Evolutionary conservation across 2,113 vertebrate genomes (phyloP).

Genomic region (Proterorhinus semilunaris): DNA sequence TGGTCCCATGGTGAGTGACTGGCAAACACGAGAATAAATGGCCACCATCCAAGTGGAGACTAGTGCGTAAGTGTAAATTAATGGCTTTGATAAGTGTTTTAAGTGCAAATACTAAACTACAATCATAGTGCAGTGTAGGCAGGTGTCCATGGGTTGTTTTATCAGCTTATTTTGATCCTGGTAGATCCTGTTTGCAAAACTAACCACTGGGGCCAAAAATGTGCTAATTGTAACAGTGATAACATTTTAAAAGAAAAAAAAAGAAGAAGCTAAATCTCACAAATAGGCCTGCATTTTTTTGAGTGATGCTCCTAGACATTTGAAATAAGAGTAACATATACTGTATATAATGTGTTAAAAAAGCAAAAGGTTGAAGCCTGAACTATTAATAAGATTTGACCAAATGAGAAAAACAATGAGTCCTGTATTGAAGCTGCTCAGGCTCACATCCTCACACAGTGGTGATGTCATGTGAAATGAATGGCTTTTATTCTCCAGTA

Average conservation of each 20-base stretch:
- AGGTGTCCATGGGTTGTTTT: constrained; percentile 20
- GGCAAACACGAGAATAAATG: constrained; percentile 55
- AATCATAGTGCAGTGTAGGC: constrained; percentile 21
- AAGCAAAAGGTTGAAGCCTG: constrained; percentile 32
- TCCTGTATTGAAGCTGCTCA: constrained; percentile 55
- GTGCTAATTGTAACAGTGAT: constrained; percentile 39
- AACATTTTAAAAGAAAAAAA: constrained; percentile 47
- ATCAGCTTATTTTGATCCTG: constrained; percentile 43
- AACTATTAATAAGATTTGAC: constrained; percentile 6
- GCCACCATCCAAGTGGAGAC: constrained; percentile 35
- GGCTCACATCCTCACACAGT: constrained; percentile 66
- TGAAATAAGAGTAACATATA: constrained; percentile 4
- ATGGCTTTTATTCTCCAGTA: constrained; percentile 73
- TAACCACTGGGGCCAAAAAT: constrained; percentile 40
- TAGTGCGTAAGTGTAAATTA: constrained; percentile 53
- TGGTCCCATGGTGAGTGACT: constrained; percentile 41
- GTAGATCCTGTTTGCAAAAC: constrained; percentile 44
- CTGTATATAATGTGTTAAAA: not conserved
- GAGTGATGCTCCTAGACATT: constrained; percentile 24
- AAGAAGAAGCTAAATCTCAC: constrained; percentile 44
- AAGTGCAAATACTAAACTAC: constrained; percentile 47
- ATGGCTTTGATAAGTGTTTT: constrained; percentile 37
- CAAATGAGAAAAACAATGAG: constrained; percentile 57
- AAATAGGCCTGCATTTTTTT: constrained; percentile 6
- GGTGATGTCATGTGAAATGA: constrained; percentile 76